These are phyloP conservation scores for Tetragonisca angustula DNA, from an alignment of 2,888 invertebrate species.

Conservation along the genomic window DNA sequence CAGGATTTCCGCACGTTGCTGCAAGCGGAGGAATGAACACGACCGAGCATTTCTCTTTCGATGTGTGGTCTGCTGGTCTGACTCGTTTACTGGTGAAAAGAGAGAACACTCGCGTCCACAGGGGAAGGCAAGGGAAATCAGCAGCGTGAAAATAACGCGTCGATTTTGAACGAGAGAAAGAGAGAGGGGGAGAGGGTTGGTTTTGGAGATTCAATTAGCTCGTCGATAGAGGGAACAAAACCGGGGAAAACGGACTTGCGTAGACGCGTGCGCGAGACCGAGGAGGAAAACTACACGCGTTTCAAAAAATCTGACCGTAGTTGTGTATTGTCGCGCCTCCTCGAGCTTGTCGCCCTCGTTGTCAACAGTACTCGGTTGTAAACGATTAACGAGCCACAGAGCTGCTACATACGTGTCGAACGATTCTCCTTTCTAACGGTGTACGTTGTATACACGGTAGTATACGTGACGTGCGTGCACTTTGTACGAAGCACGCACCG, in stretches of 20 bases:
- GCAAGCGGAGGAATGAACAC: constrained; percentile 81
- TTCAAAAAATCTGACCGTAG: background rate
- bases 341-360: constrained; percentile 25
- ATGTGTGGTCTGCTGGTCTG: constrained; percentile 8
- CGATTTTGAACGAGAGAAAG: background rate
- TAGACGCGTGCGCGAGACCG: constrained; percentile 1
- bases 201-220: constrained; percentile 33
- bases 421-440: constrained; percentile 69
- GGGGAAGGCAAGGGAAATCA: background rate
- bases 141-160: background rate
- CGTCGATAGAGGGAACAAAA: constrained; percentile 29
- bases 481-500: constrained; percentile 33
- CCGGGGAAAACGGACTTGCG: background rate
- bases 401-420: constrained; percentile 45
- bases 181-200: constrained; percentile 2
- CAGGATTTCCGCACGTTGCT: constrained; percentile 81
- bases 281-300: background rate
- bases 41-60: constrained; percentile 8
- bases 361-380: constrained; percentile 23
- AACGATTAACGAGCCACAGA: constrained; percentile 43
- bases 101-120: constrained; percentile 12
- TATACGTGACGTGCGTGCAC: constrained; percentile 66
- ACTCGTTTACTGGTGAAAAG: constrained; percentile 28
- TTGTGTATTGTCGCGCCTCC: background rate
- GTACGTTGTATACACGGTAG: constrained; percentile 71